Evolutionary conservation across 2,797 vertebrate genomes (phyloP), one percentile per base, ranked within the genome.

Genomic region (Microctenopoma steveboyesi): DNA sequence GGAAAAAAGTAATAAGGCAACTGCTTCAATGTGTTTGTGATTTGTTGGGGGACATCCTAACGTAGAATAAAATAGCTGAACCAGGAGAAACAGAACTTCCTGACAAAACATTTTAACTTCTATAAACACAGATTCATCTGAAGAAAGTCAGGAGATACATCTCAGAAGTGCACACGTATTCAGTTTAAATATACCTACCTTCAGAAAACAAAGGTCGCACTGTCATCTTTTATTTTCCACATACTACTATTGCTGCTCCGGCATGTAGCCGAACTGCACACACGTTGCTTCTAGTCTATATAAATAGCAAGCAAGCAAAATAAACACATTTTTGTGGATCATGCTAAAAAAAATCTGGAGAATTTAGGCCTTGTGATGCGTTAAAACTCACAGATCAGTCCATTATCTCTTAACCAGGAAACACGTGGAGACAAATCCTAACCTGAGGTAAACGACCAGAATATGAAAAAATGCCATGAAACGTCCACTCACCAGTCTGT

Each of bases 401-500:
- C 4, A 22, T 42, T 12, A 50, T 59, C 6, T 47, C 40, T 30
- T 33, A 69, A 45, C 4, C 16, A 5, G n/a, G n/a, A 30, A 30
- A 30, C 28, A 47, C 46, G 14, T 49, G 12, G 37, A 60, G 11
- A 62, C 7, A 30, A 70, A 35, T 37, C 35, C 39, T 12, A 40
- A 40, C 10, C 12, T 2, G 10, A 40, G 39, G 39, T 12, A 13
- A 40, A 4, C 12, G 39, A 12, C 39, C 39, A 12, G 39, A 40
- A 40, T 40, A 10, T 12, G 10, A 40, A 40, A 30, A 33, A 30
- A 30, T 6, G 5, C 28, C 28, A 30, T 30, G 5, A 30, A 30
- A 30, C 28, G 28, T 30, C 4, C 28, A 89, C 97, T 95, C 90
- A 99, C 98, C 98, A 99, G 84, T 98, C 96, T 0, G 96, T 98